These are phyloP conservation scores for Arenicola marina DNA, from an alignment of 2,888 invertebrate genomes.

Conservation along the genomic window DNA sequence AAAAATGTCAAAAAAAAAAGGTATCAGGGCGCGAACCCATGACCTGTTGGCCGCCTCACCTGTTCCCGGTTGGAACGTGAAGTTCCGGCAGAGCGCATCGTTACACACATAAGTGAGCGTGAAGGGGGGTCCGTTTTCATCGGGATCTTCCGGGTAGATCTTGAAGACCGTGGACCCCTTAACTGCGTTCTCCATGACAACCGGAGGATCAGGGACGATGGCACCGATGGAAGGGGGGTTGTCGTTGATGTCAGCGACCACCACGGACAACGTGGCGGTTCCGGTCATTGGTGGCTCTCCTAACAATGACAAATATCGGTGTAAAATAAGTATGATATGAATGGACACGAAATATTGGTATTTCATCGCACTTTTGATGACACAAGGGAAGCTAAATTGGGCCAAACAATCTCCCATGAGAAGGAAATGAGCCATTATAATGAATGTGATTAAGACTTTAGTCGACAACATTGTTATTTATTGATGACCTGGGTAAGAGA, in stretches of 20 bases:
- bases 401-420: too few relatives aligned
- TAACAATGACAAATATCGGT: slow-evolving; percentile 6
- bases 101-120: neutral
- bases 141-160: neutral
- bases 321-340: too few relatives aligned
- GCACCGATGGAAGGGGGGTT: slow-evolving; percentile 85
- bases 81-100: neutral
- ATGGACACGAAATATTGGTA: too few relatives aligned
- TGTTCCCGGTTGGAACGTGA: neutral
- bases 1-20: too few relatives aligned
- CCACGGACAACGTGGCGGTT: slow-evolving; percentile 91
- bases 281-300: slow-evolving; percentile 64
- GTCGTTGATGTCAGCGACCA: slow-evolving; percentile 93
- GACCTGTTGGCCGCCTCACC: too few relatives aligned
- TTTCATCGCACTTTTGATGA: too few relatives aligned
- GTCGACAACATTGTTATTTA: too few relatives aligned
- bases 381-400: too few relatives aligned
- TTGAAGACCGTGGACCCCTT: neutral
- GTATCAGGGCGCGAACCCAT: too few relatives aligned
- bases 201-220: neutral
- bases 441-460: too few relatives aligned
- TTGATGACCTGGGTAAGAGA: too few relatives aligned
- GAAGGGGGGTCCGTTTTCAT: neutral
- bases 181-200: neutral
- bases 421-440: too few relatives aligned